phyloP scores from a whole-genome alignment of 2,888 invertebrate species.

The Phorcus lineatus region DNA sequence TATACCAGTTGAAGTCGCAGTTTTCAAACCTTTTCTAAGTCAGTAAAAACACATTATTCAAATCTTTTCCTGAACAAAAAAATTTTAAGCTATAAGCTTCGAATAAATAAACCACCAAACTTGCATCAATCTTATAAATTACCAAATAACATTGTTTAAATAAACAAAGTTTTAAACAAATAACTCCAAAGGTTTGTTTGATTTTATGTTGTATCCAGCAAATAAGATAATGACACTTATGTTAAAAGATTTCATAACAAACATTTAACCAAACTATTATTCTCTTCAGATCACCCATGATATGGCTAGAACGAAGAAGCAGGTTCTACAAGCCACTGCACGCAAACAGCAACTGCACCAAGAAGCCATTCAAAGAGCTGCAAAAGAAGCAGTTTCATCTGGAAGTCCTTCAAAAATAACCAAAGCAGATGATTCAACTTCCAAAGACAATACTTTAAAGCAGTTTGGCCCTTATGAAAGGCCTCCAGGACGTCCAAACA shows the following conservation, averaged over 20 bases:
- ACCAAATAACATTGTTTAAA: no score
- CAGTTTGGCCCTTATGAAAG: background rate
- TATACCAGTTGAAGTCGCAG: no score
- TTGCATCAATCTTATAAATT: no score
- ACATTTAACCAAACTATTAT: background rate
- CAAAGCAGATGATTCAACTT: background rate
- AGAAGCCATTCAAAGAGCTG: background rate
- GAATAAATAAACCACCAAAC: no score
- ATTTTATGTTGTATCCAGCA: no score
- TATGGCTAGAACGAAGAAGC: constrained; percentile 19
- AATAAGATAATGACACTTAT: no score
- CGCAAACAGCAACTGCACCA: constrained; percentile 6
- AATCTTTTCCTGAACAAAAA: no score
- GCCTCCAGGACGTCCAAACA: background rate
- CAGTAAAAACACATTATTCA: no score
- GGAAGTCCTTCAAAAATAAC: background rate
- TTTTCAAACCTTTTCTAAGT: no score
- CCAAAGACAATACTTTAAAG: background rate
- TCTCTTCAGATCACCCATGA: background rate
- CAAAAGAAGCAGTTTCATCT: background rate
- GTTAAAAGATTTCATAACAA: background rate
- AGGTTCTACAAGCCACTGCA: constrained; percentile 12
- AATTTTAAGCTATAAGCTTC: no score
- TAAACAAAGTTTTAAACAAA: no score
- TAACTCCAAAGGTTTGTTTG: no score